Percentiles rank a stretch among this genome's conserved stretches.
phyloP scores from a whole-genome alignment of 2,888 invertebrate genomes.

The Agriopis aurantiaria region DNA sequence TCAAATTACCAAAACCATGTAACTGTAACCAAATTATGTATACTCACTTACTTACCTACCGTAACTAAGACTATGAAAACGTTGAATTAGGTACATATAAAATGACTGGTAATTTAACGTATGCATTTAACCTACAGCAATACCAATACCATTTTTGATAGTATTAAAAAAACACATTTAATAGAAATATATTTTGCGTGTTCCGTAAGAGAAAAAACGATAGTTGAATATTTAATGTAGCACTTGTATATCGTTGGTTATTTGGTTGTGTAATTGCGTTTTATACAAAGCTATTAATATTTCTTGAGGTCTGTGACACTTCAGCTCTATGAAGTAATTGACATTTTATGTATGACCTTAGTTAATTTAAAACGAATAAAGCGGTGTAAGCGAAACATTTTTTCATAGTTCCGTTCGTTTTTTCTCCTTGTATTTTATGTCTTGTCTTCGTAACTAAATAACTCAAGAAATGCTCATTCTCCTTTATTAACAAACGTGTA shows the following conservation, averaged over 20 bases:
- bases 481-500: no score
- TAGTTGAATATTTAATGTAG: background rate
- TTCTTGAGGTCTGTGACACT: conserved; percentile 16
- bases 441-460: no score
- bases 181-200: conserved; percentile 16
- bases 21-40: background rate
- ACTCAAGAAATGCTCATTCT: no score
- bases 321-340: background rate
- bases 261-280: background rate
- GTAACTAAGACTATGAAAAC: background rate
- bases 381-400: background rate
- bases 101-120: conserved; percentile 5
- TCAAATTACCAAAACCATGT: no score
- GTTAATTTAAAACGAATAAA: background rate
- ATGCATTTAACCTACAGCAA: background rate
- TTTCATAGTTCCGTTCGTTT: background rate
- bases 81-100: background rate
- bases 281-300: background rate
- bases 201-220: conserved; percentile 16
- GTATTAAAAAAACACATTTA: conserved; percentile 13
- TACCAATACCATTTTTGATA: background rate
- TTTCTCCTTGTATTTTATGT: background rate
- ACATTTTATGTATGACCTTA: background rate
- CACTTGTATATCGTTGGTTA: background rate
- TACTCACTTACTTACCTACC: background rate